Conservation (phyloP, 2,113 vertebrate species). For the Melospiza melodia region DNA sequence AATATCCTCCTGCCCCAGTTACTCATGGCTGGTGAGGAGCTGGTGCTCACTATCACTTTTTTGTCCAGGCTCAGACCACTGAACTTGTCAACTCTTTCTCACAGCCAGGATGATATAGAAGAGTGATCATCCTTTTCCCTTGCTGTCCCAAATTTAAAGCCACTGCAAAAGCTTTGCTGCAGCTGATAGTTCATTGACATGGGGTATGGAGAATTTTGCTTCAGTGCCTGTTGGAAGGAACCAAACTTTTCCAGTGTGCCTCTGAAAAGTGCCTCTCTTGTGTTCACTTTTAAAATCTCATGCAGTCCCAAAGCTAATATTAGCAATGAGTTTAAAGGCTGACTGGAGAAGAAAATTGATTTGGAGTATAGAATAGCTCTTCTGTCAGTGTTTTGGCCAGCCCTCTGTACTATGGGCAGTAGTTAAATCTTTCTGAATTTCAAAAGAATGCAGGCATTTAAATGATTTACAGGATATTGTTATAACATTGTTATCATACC, state of each 20-base stretch:
- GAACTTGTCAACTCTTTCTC: neutral
- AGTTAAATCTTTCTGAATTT: constrained; percentile 13
- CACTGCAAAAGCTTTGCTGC: neutral
- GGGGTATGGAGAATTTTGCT: neutral
- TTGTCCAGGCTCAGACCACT: neutral
- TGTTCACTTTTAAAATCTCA: neutral
- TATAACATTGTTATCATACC: neutral
- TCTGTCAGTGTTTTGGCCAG: neutral
- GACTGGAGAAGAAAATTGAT: constrained; percentile 8
- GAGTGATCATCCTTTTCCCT: neutral
- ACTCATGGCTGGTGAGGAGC: neutral
- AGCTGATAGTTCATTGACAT: neutral
- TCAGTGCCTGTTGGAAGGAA: neutral
- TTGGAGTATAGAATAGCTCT: neutral
- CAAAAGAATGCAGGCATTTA: neutral
- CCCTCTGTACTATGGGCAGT: neutral
- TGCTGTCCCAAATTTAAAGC: neutral
- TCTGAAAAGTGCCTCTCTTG: neutral
- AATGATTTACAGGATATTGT: constrained; percentile 11
- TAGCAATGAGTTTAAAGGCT: neutral
- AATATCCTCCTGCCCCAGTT: neutral
- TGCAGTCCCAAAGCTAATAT: neutral
- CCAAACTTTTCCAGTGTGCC: neutral
- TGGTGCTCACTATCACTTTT: neutral
- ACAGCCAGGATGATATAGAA: neutral